Percentiles rank a stretch among this genome's conserved stretches.
These are phyloP conservation scores for Mobula hypostoma DNA, from an alignment of 2,113 vertebrate species.

Conservation along the genomic window DNA sequence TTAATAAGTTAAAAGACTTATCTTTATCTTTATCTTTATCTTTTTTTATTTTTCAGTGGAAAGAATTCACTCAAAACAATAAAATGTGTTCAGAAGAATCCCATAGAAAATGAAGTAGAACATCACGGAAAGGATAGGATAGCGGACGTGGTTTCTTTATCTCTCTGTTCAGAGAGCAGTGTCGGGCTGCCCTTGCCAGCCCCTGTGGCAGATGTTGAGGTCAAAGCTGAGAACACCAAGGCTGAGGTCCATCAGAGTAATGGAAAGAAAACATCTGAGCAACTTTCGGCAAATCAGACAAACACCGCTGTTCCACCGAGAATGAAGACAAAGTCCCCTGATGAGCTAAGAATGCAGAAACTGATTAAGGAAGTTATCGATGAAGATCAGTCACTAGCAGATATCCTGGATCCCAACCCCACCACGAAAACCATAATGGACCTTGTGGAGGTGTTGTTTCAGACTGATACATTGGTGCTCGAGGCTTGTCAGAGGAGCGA, in stretches of 20 bases:
- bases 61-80: background rate
- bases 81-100: background rate
- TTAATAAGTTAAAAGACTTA: too few species aligned
- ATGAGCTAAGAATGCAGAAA: slow-evolving; percentile 55
- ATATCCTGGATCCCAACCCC: slow-evolving; percentile 61
- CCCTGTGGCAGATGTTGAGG: background rate
- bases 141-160: too few species aligned
- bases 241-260: background rate
- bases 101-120: background rate
- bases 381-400: slow-evolving; percentile 68
- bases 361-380: slow-evolving; percentile 66
- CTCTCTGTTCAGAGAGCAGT: background rate
- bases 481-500: slow-evolving; percentile 66
- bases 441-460: slow-evolving; percentile 83
- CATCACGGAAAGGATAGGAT: background rate
- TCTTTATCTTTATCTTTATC: too few species aligned
- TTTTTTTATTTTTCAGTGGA: background rate
- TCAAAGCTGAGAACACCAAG: background rate
- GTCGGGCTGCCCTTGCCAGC: background rate
- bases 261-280: too few species aligned
- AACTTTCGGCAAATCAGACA: background rate
- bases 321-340: slow-evolving; percentile 38
- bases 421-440: slow-evolving; percentile 70
- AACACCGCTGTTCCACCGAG: background rate
- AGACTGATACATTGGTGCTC: slow-evolving; percentile 63